Base-by-base conservation (phyloP, 2,888 invertebrate genomes). In the Beris chalybata region DNA sequence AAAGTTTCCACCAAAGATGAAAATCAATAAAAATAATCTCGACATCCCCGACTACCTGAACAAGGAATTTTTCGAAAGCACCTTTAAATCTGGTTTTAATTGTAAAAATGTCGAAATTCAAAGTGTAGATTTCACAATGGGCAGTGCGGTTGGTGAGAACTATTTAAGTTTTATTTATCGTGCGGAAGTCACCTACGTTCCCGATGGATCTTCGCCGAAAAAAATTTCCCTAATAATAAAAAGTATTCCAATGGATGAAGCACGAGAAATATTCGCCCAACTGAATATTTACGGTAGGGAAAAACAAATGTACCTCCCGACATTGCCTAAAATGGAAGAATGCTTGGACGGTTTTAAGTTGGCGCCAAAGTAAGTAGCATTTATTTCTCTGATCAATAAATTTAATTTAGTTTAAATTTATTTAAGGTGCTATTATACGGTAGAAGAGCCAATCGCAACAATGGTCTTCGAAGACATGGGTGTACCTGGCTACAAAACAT, bases 401-500 rank as follows among this genome's bases (percentile, higher is more conserved):
- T n/a, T 11, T 22, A 29, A 7, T 52, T 4, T 38, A 12, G 11
- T 13, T 1, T 15, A 38, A 4, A 7, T 43, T 38, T 64, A 11
- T 12, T 5, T 50, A 47, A 79, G 78, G 69, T 80, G 80, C 59
- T 72, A 77, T 30, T 77, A 80, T 56, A 75, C 79, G 0, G 74
- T 76, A 11, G 73, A 74, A 29, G 74, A 74, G 31, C 79, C 79
- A 30, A 74, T 79, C 45, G 76, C 77, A 63, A 79, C 78, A 5
- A 78, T 80, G 9, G 77, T 80, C 32, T 79, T 79, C 57, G 77
- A 79, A 68, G 80, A 80, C 67, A 77, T 86, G 47, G 80, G 82
- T 13, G 80, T 81, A 57, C 75, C 81, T 58, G 85, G 85, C 38
- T 86, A 82, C 71, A 80, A 82, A 67, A 81, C 85, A 79, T 82